Percentiles rank a stretch among this genome's conserved stretches.
phyloP scores from a whole-genome alignment of 1,140 invertebrate genomes.

The Trypoxylus dichotomus region DNA sequence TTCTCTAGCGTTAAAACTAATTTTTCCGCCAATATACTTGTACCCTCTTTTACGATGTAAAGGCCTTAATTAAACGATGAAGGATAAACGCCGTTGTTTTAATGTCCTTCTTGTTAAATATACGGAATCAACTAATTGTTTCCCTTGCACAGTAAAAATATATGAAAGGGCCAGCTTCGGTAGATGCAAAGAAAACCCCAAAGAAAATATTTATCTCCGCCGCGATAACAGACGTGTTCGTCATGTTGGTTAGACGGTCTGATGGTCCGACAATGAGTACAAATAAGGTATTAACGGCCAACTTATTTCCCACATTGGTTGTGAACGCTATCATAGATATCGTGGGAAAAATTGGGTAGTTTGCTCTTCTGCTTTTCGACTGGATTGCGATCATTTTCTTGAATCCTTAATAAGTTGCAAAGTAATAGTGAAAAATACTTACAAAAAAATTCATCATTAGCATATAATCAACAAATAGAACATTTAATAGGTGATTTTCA shows the following conservation, averaged over 20 bases:
- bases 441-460: too few species aligned
- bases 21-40: conserved; percentile 11
- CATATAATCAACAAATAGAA: too few species aligned
- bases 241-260: neutral
- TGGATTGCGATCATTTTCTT: too few species aligned
- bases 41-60: conserved; percentile 6
- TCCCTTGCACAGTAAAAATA: conserved; percentile 10
- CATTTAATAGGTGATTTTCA: too few species aligned
- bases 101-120: conserved; percentile 11
- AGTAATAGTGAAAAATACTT: too few species aligned
- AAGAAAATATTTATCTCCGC: conserved; percentile 13
- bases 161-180: neutral
- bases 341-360: too few species aligned
- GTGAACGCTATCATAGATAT: too few species aligned
- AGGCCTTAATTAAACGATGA: conserved; percentile 2
- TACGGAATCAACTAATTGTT: conserved; percentile 11
- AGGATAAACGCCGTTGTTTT: neutral
- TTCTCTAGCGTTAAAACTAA: neutral
- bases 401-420: too few species aligned
- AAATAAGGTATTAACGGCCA: too few species aligned
- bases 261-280: neutral
- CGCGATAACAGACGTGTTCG: neutral
- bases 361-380: too few species aligned
- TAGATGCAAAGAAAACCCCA: neutral
- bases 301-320: too few species aligned